Evolutionary conservation across 2,797 vertebrate genomes (phyloP).

Genomic region (Sphaeramia orbicularis): DNA sequence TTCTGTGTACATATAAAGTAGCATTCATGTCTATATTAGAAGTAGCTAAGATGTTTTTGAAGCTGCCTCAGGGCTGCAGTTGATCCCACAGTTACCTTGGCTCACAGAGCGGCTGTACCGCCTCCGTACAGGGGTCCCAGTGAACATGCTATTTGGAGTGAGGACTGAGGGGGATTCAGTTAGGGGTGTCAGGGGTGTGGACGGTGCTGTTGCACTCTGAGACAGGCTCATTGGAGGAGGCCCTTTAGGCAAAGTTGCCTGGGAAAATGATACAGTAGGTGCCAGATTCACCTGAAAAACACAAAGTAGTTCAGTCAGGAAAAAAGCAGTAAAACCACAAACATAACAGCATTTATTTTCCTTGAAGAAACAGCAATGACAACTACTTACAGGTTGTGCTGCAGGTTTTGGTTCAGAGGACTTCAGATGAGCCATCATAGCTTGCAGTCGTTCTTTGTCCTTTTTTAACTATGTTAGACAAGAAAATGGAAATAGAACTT

Average conservation of each 20-base stretch:
- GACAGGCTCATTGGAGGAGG: constrained; percentile 94
- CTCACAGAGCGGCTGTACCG: constrained; percentile 96
- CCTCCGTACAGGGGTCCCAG: constrained; percentile 92
- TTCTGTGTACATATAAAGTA: background rate
- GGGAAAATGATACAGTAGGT: constrained; percentile 92
- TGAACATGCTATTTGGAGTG: constrained; percentile 94
- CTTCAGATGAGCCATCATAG: constrained; percentile 99
- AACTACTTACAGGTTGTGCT: constrained; percentile 92
- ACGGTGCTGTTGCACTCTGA: constrained; percentile 93
- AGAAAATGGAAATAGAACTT: constrained; percentile 58
- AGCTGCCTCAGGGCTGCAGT: background rate
- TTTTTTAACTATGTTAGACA: constrained; percentile 90
- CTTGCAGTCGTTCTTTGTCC: constrained; percentile 98
- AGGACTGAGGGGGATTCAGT: constrained; percentile 93
- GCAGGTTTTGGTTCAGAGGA: constrained; percentile 96
- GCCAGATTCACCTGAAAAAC: constrained; percentile 90
- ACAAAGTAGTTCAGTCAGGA: constrained; percentile 33
- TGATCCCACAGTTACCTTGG: constrained; percentile 88
- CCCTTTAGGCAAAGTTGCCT: constrained; percentile 90
- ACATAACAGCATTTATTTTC: constrained; percentile 59
- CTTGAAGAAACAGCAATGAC: constrained; percentile 41
- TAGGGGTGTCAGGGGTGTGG: constrained; percentile 92
- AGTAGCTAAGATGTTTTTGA: background rate
- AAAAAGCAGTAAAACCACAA: constrained; percentile 20
- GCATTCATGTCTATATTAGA: background rate